Base-by-base conservation (phyloP, 2,888 invertebrate genomes). In the Cantharis rustica region DNA sequence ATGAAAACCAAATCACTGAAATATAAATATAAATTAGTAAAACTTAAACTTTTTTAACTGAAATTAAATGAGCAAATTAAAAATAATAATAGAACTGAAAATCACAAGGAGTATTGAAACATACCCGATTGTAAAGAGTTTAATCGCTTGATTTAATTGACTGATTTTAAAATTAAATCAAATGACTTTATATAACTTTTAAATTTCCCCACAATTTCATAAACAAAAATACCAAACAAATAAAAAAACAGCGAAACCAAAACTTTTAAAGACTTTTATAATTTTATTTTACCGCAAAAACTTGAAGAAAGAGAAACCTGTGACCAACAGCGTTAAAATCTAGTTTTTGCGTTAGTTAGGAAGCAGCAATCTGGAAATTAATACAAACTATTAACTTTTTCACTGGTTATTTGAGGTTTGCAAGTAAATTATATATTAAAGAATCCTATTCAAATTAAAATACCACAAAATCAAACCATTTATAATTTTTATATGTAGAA, bases 281-380 rank as follows among this genome's bases (percentile, higher is more conserved):
- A 73, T 71, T 71, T 70, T 75, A 27, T 66, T 71, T 68, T 66
- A 71, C 70, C 62, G 61, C 15, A 63, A 72, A 73, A 75, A 78
- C 70, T 47, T 70, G 71, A 17, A 68, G 66, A 73, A 77, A 81
- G 79, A 78, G 80, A 81, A 80, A 82, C 81, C 78, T 79, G 80
- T 81, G 72, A 73, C 82, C 71, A 79, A 79, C 80, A 74, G 17
- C 16, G 27, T 71, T 73, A 68, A 71, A 73, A 15, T 13, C 4
- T 26, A 71, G 66, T 78, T 78, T 68, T 27, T 20, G 70, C 27
- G 9, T 63, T 31, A 4, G 16, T 61, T 62, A 79, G 79, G 79
- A 80, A 79, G 82, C 80, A 71, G 73, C 69, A 75, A 78, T 78
- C 82, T 73, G 80, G 78, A 80, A 79, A 79, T 81, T 63, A 64